A percentile compares a stretch with the other conserved stretches of the same genome.
Conservation (phyloP, 1,140 invertebrate species). For the Pseudomyrmex gracilis region DNA sequence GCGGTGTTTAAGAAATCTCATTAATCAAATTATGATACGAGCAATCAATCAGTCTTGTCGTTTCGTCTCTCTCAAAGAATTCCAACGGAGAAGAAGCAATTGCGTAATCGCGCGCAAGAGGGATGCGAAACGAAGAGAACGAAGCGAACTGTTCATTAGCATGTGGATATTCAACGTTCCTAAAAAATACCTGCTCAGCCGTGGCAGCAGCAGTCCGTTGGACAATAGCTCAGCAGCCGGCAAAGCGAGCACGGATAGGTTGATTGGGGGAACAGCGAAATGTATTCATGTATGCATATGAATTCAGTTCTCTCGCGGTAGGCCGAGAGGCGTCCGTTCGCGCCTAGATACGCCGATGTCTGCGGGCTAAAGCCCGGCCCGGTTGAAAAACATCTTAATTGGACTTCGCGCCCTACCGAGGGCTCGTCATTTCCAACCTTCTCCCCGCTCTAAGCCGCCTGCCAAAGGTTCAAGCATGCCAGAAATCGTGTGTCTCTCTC, state of each 20-base stretch:
- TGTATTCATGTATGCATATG: slow-evolving; percentile 80
- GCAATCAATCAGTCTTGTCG: slow-evolving; percentile 7
- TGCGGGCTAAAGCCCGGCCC: slow-evolving; percentile 60
- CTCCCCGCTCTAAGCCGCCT: slow-evolving; percentile 16
- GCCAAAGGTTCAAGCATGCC: not conserved
- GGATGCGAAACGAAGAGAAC: not conserved
- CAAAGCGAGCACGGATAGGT: slow-evolving; percentile 64
- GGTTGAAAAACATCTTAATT: slow-evolving; percentile 79
- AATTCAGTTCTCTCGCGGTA: slow-evolving; percentile 70
- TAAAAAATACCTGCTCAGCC: slow-evolving; percentile 42
- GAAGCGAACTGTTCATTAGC: slow-evolving; percentile 56
- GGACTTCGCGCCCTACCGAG: slow-evolving; percentile 67
- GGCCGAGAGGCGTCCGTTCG: slow-evolving; percentile 40
- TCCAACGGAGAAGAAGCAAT: slow-evolving; percentile 11
- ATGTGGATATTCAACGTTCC: slow-evolving; percentile 46
- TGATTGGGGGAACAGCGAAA: slow-evolving; percentile 77
- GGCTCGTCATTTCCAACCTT: slow-evolving; percentile 34
- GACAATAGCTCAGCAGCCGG: slow-evolving; percentile 47
- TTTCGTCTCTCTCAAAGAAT: slow-evolving; percentile 16
- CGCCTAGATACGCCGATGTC: slow-evolving; percentile 65
- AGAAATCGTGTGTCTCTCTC: slow-evolving; percentile 4
- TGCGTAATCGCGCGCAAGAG: not conserved
- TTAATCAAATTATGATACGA: not conserved
- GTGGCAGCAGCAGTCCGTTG: not conserved
- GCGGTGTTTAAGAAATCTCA: too few relatives aligned